phyloP scores from a whole-genome alignment of 2,113 vertebrate genomes.

The Myocastor coypus region DNA sequence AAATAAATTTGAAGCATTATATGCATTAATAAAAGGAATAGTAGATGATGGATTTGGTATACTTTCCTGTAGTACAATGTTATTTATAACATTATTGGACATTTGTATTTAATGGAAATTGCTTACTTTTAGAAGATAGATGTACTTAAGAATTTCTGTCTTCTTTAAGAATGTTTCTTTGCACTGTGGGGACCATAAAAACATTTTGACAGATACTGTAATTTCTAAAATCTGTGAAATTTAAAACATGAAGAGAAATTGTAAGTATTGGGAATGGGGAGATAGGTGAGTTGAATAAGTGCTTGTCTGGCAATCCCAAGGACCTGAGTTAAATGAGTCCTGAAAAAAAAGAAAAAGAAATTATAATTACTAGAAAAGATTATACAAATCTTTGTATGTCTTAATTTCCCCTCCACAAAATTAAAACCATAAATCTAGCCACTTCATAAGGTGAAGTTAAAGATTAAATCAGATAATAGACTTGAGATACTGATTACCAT shows the following conservation, averaged over 20 bases:
- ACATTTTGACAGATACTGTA: neutral
- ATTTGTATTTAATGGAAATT: slow-evolving; percentile 14
- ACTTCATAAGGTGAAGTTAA: neutral
- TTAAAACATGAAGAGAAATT: slow-evolving; percentile 17
- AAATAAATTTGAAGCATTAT: neutral
- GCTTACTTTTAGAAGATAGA: slow-evolving; percentile 19
- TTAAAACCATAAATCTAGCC: neutral
- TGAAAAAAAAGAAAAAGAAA: no score
- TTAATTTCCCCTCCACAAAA: neutral
- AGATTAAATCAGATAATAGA: neutral
- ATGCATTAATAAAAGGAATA: neutral
- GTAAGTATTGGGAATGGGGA: no score
- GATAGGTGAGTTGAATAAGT: no score
- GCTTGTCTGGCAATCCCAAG: no score
- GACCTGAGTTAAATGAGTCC: no score
- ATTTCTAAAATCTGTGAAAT: slow-evolving; percentile 48
- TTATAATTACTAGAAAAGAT: no score
- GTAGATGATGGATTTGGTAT: neutral
- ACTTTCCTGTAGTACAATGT: neutral
- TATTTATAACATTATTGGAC: slow-evolving; percentile 10
- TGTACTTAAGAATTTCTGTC: neutral
- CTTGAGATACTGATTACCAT: neutral
- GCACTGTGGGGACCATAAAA: neutral
- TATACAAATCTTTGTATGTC: neutral
- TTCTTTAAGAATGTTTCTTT: slow-evolving; percentile 2